Percentiles rank a stretch among this genome's conserved stretches.
Evolutionary conservation across 2,113 vertebrate species (phyloP).

Genomic region (Mugil cephalus): DNA sequence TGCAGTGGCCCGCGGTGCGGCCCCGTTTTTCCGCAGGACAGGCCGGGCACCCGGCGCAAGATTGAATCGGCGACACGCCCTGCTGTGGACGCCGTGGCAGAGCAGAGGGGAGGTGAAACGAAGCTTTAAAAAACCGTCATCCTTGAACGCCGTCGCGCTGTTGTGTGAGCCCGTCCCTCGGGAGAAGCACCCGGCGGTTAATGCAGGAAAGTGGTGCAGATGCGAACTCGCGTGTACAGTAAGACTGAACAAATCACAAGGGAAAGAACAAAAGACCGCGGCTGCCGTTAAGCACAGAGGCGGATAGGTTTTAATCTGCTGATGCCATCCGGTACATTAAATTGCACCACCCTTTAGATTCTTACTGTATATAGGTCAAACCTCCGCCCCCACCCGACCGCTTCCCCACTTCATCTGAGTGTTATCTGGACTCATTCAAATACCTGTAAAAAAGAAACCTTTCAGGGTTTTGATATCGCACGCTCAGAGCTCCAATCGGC

Average conservation of each 20-base stretch:
- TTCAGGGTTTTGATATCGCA: conserved; percentile 6
- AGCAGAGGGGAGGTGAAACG: conserved; percentile 13
- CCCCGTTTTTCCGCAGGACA: background rate
- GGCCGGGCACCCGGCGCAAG: conserved; percentile 1
- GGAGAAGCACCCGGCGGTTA: conserved; percentile 36
- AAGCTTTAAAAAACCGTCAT: conserved; percentile 50
- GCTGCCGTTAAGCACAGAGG: conserved; percentile 50
- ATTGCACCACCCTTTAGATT: conserved; percentile 46
- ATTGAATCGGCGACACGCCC: conserved; percentile 42
- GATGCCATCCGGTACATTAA: conserved; percentile 40
- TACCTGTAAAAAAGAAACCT: conserved; percentile 21
- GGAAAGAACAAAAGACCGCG: conserved; percentile 47
- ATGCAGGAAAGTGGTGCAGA: conserved; percentile 38
- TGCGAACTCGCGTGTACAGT: conserved; percentile 13
- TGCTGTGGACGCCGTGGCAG: conserved; percentile 8
- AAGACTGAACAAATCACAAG: conserved; percentile 36
- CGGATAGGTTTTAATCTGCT: conserved; percentile 60
- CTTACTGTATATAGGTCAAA: conserved; percentile 49
- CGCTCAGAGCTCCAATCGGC: background rate
- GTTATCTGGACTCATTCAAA: conserved; percentile 19
- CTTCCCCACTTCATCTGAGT: conserved; percentile 2
- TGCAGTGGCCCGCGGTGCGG: background rate
- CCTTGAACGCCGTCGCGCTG: conserved; percentile 48
- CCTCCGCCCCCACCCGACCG: background rate
- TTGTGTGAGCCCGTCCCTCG: background rate